Base-by-base conservation (phyloP, 2,888 invertebrate species). In the Chloroclysta siterata region DNA sequence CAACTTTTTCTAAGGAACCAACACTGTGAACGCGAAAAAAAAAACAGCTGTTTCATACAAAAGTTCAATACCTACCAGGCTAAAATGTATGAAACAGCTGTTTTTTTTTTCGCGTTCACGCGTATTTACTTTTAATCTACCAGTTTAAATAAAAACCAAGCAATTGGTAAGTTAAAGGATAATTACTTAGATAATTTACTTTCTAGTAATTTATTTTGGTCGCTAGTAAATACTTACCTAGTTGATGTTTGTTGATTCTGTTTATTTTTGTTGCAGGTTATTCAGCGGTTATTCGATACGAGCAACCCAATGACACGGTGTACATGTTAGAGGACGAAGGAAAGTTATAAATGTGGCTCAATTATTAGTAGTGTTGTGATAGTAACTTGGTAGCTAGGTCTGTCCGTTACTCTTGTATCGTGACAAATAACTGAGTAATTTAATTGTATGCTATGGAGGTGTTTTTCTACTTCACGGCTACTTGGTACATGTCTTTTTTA, bases 301-400 rank as follows among this genome's bases (percentile, higher is more conserved):
- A 95, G 74, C 94, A 95, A 77, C 95, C 95, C 42, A 94, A 93
- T 70, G 96, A 96, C 81, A 95, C 94, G 77, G 94, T 96, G 74
- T 94, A 94, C 75, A 95, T 96, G 92, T 89, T 95, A 70, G 94
- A 94, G 58, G 87, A 88, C 0, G 82, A 82, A n/a, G 78, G 46
- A 14, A 54, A 60, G 53, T 22, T 60, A 46, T 56, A 39, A 41
- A 36, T 51, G 1, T 15, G 5, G 8, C 29, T 50, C 50, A 33
- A 29, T 48, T 44, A 44, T 39, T 39, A 1, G 22, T 39, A 8
- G 11, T 11, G 10, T 39, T 39, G 36, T 39, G 36, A 39, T 39
- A 39, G 11, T 39, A 39, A 39, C 11, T 10, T 11, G 36, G 10
- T 11, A 11, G 36, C 36, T 39, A 39, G 11, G 10, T 39, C 2